Evolutionary conservation across 2,888 invertebrate genomes (phyloP), one percentile per base, ranked within the genome.

Genomic region (Silvanus unidentatus): DNA sequence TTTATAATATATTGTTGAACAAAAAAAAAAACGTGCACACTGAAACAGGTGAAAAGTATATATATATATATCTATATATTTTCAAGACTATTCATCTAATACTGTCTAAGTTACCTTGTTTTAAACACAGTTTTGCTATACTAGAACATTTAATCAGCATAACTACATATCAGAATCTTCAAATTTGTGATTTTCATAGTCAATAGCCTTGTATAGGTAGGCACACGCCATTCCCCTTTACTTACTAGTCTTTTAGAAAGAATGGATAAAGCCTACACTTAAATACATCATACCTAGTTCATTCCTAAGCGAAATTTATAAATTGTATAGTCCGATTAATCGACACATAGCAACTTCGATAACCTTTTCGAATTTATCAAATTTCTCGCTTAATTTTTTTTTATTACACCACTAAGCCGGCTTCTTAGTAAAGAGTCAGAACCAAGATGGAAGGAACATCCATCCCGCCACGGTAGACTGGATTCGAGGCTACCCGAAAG

Each of bases 371-470:
- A 22, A 22, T 5, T 22, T 22, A 22, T 22, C 22, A 22, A 22
- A 12, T 5, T 32, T 12, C 32, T 32, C 32, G 32, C n/a, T 32
- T 32, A 40, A 47, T 43, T 53, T 53, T 64, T 62, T 56, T 75
- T 73, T 76, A 73, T 44, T 73, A 75, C 75, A 72, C 75, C 73
- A 76, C 80, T 51, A 49, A 55, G 48, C 84, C 84, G 84, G 84
- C 83, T 83, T 83, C 80, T 78, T 74, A 79, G 77, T 62, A 62
- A 66, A 77, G 78, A 80, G 77, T 76, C 77, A 78, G 79, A 80
- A 82, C 79, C 84, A 84, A 84, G 82, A 84, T 84, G 85, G 84
- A 84, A 81, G 82, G 60, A 65, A 63, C 51, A 82, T 79, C 80
- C 80, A 78, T 79, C 78, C 80, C 76, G 77, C 77, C 77, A 75